These are phyloP conservation scores for Autographa pulchrina DNA, from an alignment of 2,888 invertebrate genomes.

Conservation along the genomic window DNA sequence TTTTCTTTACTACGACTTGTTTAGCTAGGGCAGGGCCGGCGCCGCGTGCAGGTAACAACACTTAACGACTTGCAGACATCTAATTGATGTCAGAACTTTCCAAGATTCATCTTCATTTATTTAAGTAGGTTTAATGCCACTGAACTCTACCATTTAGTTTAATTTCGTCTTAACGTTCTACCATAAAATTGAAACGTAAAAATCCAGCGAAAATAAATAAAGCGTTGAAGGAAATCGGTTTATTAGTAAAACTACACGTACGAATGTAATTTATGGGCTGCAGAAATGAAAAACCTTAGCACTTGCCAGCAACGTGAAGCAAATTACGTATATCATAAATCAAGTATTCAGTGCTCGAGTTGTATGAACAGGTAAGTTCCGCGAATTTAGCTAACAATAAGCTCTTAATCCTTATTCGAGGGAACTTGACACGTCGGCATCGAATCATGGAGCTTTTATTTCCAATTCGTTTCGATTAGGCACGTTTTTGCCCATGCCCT, in stretches of 20 bases:
- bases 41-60: conserved; percentile 49
- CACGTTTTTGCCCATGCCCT: conserved; percentile 77
- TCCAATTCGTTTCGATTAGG: conserved; percentile 77
- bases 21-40: conserved; percentile 23
- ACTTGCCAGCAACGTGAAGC: conserved; percentile 34
- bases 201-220: conserved; percentile 1
- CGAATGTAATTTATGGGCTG: conserved; percentile 31
- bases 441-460: conserved; percentile 74
- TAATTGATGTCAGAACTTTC: conserved; percentile 46
- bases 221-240: conserved; percentile 7
- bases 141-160: background rate
- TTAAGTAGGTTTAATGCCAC: conserved; percentile 2
- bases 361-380: conserved; percentile 69
- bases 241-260: conserved; percentile 26
- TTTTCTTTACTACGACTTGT: conserved; percentile 48
- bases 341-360: conserved; percentile 49
- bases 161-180: conserved; percentile 2
- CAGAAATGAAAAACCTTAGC: conserved; percentile 48
- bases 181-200: conserved; percentile 6
- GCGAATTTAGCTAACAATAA: conserved; percentile 78
- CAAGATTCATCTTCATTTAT: conserved; percentile 20
- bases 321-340: conserved; percentile 58
- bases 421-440: conserved; percentile 77
- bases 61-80: conserved; percentile 29
- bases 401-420: conserved; percentile 78